A percentile compares a stretch with the other conserved stretches of the same genome.
These are phyloP conservation scores for Ploceus nigricollis DNA, from an alignment of 2,113 vertebrate species.

Conservation along the genomic window DNA sequence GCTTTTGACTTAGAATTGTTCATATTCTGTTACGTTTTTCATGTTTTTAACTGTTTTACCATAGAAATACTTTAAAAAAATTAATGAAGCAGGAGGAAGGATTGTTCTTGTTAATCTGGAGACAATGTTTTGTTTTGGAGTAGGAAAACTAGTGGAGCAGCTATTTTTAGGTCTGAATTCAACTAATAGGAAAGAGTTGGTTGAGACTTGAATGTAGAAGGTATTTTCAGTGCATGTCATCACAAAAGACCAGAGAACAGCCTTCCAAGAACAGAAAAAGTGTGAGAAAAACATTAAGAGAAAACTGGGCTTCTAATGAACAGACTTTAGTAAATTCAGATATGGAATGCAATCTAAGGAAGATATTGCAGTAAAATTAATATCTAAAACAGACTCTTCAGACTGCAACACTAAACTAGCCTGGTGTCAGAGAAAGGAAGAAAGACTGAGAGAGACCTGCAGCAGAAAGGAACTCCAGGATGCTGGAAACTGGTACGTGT, in stretches of 20 bases:
- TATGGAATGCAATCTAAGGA: not conserved
- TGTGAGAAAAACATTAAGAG: not conserved
- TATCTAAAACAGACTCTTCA: not conserved
- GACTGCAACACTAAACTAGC: not conserved
- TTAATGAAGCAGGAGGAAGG: not conserved
- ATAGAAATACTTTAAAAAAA: not conserved
- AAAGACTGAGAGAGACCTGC: not conserved
- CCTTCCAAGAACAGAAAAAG: not conserved
- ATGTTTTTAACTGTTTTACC: not conserved
- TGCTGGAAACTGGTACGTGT: not conserved
- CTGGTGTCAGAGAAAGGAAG: not conserved
- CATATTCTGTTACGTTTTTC: not conserved
- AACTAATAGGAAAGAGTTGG: not conserved
- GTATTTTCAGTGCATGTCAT: not conserved
- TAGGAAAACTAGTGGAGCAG: not conserved
- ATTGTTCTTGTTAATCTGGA: not conserved
- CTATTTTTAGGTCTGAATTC: not conserved
- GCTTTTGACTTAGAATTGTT: not conserved
- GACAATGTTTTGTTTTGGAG: not conserved
- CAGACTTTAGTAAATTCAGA: not conserved
- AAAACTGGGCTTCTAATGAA: not conserved
- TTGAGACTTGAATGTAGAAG: not conserved
- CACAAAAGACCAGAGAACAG: not conserved
- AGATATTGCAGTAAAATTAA: not conserved
- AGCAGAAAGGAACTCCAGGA: not conserved